These are phyloP conservation scores for Odocoileus hemionus DNA, from an alignment of 2,113 vertebrate species.

Conservation along the genomic window DNA sequence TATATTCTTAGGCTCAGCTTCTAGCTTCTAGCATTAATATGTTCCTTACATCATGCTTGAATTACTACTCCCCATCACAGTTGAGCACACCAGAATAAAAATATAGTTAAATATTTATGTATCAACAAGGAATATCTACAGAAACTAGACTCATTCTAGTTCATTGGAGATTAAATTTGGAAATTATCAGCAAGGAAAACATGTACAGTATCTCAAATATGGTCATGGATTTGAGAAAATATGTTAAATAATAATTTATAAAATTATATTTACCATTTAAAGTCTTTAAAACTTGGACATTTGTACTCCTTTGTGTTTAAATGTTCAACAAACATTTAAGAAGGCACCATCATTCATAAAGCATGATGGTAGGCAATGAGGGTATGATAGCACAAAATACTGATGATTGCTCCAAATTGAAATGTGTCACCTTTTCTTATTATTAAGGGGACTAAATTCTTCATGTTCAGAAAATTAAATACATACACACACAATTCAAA, in stretches of 20 bases:
- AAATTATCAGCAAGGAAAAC: not conserved
- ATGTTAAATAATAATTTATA: not conserved
- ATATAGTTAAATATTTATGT: slow-evolving; percentile 18
- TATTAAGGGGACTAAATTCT: not conserved
- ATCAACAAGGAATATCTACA: slow-evolving; percentile 12
- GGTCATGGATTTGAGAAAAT: not conserved
- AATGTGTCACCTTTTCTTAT: not conserved
- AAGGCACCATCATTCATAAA: not conserved
- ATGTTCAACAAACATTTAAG: not conserved
- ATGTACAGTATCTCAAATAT: not conserved
- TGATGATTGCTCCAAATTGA: not conserved
- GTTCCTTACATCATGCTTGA: not conserved
- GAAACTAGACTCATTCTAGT: not conserved
- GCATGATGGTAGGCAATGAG: not conserved
- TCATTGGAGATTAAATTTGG: slow-evolving; percentile 14
- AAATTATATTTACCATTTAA: not conserved
- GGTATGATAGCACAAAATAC: not conserved
- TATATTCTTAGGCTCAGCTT: not conserved
- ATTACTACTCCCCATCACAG: not conserved
- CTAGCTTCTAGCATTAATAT: not conserved
- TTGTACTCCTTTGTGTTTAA: not conserved
- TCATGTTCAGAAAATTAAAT: not conserved
- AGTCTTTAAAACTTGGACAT: not conserved
- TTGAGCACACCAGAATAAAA: not conserved
- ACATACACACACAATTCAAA: not conserved